phyloP scores from a whole-genome alignment of 1,140 invertebrate genomes.

The fruit fly (Drosophila melanogaster) region DNA sequence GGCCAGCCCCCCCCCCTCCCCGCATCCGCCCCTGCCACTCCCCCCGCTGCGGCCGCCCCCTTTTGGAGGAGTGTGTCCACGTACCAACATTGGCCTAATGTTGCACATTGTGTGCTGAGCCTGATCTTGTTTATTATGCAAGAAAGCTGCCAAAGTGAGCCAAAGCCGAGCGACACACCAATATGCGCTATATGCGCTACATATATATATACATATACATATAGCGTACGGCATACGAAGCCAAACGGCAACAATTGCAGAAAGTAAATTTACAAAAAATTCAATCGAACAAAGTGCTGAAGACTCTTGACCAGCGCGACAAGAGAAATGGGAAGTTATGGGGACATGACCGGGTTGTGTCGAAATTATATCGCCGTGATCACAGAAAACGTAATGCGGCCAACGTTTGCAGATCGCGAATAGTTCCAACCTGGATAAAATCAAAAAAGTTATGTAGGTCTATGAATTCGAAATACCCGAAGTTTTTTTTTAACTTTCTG shows the following conservation, averaged over 20 bases:
- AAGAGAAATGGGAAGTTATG: slow-evolving; percentile 20
- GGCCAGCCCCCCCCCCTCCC: not conserved
- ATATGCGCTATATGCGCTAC: not conserved
- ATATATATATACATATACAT: too few species aligned
- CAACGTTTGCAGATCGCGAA: not conserved
- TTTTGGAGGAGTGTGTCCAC: slow-evolving; percentile 54
- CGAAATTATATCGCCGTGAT: slow-evolving; percentile 3
- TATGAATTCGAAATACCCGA: too few species aligned
- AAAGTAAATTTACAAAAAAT: slow-evolving; percentile 47
- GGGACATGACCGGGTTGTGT: slow-evolving; percentile 4
- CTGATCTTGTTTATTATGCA: slow-evolving; percentile 83
- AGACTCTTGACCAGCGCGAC: slow-evolving; percentile 16
- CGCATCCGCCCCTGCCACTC: not conserved
- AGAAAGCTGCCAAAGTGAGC: slow-evolving; percentile 78
- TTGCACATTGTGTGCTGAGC: slow-evolving; percentile 75
- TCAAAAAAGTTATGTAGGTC: not conserved
- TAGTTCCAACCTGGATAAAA: not conserved
- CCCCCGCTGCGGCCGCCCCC: not conserved
- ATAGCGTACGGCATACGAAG: not conserved
- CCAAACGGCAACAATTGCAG: slow-evolving; percentile 48
- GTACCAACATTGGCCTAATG: slow-evolving; percentile 79
- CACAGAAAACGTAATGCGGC: not conserved
- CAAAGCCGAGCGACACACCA: slow-evolving; percentile 40
- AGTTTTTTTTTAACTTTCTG: too few species aligned
- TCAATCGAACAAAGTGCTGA: slow-evolving; percentile 30